Evolutionary conservation across 2,113 vertebrate genomes (phyloP).

Genomic region (Furnarius figulus): DNA sequence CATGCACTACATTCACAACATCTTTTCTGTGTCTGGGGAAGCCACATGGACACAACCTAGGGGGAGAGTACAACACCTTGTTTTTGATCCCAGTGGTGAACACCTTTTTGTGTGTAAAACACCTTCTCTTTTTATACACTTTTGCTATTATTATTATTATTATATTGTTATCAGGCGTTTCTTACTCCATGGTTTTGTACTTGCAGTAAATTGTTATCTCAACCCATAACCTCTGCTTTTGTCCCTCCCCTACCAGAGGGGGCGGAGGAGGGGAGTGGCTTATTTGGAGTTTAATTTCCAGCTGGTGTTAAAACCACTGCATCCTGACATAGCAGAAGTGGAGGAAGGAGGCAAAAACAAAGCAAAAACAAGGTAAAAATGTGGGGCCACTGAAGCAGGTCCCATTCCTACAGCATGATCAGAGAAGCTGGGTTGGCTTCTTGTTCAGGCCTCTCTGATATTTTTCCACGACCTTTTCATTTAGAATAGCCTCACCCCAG

Average conservation of each 20-base stretch:
- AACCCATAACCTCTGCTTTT: not conserved
- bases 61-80: fast-evolving
- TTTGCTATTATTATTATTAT: not conserved
- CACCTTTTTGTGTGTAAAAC: not conserved
- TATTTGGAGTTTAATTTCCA: not conserved
- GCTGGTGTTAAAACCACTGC: not conserved
- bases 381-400: not conserved
- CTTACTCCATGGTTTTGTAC: not conserved
- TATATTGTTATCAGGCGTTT: not conserved
- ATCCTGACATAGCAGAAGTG: not conserved
- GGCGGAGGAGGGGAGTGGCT: not conserved
- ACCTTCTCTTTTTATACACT: not conserved
- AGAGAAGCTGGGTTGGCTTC: not conserved
- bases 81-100: too few relatives aligned
- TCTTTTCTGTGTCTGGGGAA: not conserved
- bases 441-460: not conserved
- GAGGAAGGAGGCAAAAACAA: not conserved
- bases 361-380: not conserved
- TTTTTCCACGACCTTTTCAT: not conserved
- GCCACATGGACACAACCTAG: fast-evolving
- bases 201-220: not conserved
- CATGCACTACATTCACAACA: not conserved
- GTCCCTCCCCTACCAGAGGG: not conserved
- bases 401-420: not conserved
- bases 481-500: not conserved